Evolutionary conservation across 2,797 vertebrate species (phyloP), one percentile per base, ranked within the genome.

Genomic region (Eidolon dupreanum): DNA sequence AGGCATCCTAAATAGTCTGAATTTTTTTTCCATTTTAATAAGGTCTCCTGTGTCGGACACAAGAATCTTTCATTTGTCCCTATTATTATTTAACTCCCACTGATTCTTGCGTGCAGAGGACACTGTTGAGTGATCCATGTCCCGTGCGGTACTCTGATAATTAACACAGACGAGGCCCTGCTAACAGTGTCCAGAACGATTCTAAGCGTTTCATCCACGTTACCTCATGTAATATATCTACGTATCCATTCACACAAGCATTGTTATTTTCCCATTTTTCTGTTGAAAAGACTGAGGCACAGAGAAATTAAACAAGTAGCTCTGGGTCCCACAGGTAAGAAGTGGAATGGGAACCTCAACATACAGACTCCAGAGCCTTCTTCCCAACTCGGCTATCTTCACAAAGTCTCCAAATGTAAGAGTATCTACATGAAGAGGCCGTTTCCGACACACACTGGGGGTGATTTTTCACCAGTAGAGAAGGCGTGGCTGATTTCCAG

Each of bases 381-480:
- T 71, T 26, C 16, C 74, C n/a, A 63, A n/a, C 17, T 88, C 33
- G 38, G 33, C 51, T 74, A 0, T 46, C 4, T 53, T 83, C 12
- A 41, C 75, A 19, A 51, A 55, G 28, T 0, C 20, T 49, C 1
- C 57, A 77, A 2, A 13, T 17, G 1, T 8, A 41, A 78, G 7
- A 78, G 7, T 3, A 0, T 8, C 28, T 41, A 26, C 3, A 31
- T 13, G 8, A 51, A 85, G 33, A 0, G 43, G 4, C 20, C 19
- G 24, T 70, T 49, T 41, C 17, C 5, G 11, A 51, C 0, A 12
- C 9, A 20, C 5, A 9, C 4, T 0, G 2, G 59, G 46, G 31
- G 51, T 22, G 10, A 15, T 63, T 84, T 86, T 82, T 33, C 24
- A 2, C 5, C 10, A 24, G 28, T 28, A 22, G 11, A 24, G 68